A percentile compares a stretch with the other conserved stretches of the same genome.
phyloP scores from a whole-genome alignment of 1,140 invertebrate genomes.

The Rhopalosiphum padi region DNA sequence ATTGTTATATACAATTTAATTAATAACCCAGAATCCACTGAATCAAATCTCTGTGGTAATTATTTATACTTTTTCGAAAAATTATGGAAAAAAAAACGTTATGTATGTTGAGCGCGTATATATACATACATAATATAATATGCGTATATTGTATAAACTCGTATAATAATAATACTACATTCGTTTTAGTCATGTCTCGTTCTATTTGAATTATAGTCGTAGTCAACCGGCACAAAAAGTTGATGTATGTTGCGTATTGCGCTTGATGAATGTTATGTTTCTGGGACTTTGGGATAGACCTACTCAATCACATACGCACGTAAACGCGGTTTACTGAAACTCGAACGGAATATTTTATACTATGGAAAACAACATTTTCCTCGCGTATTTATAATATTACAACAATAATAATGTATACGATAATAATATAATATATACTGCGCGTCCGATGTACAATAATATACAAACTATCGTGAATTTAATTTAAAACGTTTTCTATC shows the following conservation, averaged over 20 bases:
- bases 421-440: not conserved
- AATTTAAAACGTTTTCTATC: not conserved
- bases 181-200: not conserved
- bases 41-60: not conserved
- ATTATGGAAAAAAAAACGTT: not conserved
- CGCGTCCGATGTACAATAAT: too few relatives aligned
- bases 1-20: not conserved
- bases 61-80: not conserved
- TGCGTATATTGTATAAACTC: not conserved
- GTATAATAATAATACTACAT: not conserved
- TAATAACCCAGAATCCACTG: not conserved
- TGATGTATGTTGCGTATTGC: not conserved
- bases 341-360: slow-evolving; percentile 17
- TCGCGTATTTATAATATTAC: slow-evolving; percentile 3
- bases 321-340: not conserved
- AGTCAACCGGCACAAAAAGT: not conserved
- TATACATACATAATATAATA: not conserved
- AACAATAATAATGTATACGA: not conserved
- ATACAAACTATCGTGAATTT: not conserved
- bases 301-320: not conserved
- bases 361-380: not conserved
- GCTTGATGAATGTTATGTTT: slow-evolving; percentile 21
- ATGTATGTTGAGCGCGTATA: not conserved
- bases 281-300: not conserved
- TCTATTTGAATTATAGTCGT: not conserved